Percentiles rank a stretch among this genome's conserved stretches.
phyloP scores from a whole-genome alignment of 2,888 invertebrate genomes.

The Apodemia zela region DNA sequence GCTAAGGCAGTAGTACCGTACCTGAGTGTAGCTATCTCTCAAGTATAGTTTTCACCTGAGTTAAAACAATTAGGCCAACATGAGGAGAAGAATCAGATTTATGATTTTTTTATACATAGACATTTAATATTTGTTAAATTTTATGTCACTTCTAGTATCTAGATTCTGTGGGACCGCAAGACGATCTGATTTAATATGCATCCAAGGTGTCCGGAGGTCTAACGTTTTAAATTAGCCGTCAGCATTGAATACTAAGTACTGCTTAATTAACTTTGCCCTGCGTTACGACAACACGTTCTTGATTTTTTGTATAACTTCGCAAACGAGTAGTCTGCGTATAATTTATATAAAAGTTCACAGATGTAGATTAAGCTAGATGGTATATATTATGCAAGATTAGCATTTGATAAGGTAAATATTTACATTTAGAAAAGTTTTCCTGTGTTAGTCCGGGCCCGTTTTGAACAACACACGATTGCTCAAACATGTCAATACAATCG shows the following conservation, averaged over 20 bases:
- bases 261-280: constrained; percentile 43
- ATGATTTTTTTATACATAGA: too few species aligned
- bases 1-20: too few species aligned
- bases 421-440: too few species aligned
- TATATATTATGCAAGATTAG: too few species aligned
- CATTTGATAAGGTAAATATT: too few species aligned
- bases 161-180: constrained; percentile 37
- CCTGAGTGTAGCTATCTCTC: too few species aligned
- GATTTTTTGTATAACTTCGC: constrained; percentile 8
- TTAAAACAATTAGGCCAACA: too few species aligned
- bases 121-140: neutral
- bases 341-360: neutral
- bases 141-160: constrained; percentile 35
- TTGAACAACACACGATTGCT: too few species aligned
- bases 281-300: constrained; percentile 27
- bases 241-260: constrained; percentile 55
- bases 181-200: constrained; percentile 71
- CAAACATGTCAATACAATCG: too few species aligned
- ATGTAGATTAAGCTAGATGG: neutral
- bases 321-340: constrained; percentile 8
- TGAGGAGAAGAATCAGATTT: too few species aligned
- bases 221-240: constrained; percentile 68
- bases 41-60: too few species aligned
- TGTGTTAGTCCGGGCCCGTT: too few species aligned
- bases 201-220: constrained; percentile 63